Evolutionary conservation across 2,888 invertebrate genomes (phyloP).

Genomic region (Sthenelais limicola): DNA sequence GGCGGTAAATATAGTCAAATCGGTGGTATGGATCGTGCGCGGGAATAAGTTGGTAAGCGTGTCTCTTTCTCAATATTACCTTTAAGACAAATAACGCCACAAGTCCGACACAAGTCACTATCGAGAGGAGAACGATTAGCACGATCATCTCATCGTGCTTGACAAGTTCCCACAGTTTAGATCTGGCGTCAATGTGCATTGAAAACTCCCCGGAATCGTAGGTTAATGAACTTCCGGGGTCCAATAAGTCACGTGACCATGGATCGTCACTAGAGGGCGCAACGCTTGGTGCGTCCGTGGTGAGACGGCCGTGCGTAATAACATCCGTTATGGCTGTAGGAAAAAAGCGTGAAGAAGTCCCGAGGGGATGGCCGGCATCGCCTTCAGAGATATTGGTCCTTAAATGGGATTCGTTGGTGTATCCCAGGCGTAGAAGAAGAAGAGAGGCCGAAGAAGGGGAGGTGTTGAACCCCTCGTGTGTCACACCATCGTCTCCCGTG

Average conservation of each 20-base stretch:
- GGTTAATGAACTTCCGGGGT: not conserved
- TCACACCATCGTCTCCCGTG: too few relatives aligned
- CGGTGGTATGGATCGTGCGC: not conserved
- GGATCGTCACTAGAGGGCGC: too few relatives aligned
- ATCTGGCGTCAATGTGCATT: slow-evolving; percentile 10
- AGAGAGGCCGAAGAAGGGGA: too few relatives aligned
- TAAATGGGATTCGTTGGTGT: too few relatives aligned
- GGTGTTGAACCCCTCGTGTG: too few relatives aligned
- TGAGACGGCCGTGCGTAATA: too few relatives aligned
- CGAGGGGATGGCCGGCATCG: too few relatives aligned
- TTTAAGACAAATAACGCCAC: slow-evolving; percentile 15
- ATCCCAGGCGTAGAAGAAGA: too few relatives aligned
- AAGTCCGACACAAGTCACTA: slow-evolving; percentile 24
- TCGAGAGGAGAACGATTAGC: slow-evolving; percentile 15
- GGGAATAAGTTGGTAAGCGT: slow-evolving; percentile 14
- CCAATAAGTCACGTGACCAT: too few relatives aligned
- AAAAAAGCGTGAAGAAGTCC: too few relatives aligned
- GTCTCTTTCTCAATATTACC: not conserved
- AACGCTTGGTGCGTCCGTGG: too few relatives aligned
- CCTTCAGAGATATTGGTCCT: too few relatives aligned
- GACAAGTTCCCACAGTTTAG: slow-evolving; percentile 9
- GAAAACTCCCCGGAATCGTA: slow-evolving; percentile 11
- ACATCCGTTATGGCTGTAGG: not conserved
- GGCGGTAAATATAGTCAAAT: slow-evolving; percentile 49
- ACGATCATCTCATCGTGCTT: slow-evolving; percentile 10